Percentiles rank a stretch among this genome's conserved stretches.
Conservation (phyloP, 1,140 invertebrate species). For the Musca vetustissima region DNA sequence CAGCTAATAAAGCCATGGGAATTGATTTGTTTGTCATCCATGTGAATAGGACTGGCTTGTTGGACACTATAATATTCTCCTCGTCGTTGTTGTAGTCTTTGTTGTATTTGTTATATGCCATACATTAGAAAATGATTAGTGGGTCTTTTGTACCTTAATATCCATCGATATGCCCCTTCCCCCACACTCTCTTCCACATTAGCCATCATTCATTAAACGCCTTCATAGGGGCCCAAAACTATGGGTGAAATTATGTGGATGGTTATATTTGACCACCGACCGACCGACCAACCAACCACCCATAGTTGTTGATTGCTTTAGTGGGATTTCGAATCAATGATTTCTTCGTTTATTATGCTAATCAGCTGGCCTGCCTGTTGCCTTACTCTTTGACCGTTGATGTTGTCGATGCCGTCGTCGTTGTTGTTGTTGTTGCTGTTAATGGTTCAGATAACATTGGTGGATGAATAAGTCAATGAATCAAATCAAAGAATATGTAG, state of each 20-base stretch:
- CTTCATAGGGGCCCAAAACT: too few species aligned
- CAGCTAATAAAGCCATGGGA: conserved; percentile 1
- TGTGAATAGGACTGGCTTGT: not conserved
- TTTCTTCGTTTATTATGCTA: conserved; percentile 14
- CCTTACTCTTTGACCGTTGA: too few species aligned
- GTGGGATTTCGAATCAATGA: not conserved
- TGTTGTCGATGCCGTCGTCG: not conserved
- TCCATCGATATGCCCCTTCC: too few species aligned
- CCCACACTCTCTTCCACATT: too few species aligned
- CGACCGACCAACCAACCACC: too few species aligned
- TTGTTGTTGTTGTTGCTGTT: conserved; percentile 12
- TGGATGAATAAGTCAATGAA: conserved; percentile 8
- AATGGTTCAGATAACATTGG: not conserved
- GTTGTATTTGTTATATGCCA: not conserved
- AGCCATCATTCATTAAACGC: too few species aligned
- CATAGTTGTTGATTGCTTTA: too few species aligned
- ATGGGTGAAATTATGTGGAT: too few species aligned
- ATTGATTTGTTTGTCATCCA: conserved; percentile 5
- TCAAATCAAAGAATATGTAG: conserved; percentile 1
- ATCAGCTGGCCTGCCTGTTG: not conserved
- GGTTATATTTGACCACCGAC: too few species aligned
- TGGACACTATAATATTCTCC: too few species aligned
- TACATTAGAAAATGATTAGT: conserved; percentile 16
- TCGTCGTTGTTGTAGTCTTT: too few species aligned
- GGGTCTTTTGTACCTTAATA: not conserved